Evolutionary conservation across 2,888 invertebrate species (phyloP), one percentile per base, ranked within the genome.

Genomic region (Ectobius pallidus): DNA sequence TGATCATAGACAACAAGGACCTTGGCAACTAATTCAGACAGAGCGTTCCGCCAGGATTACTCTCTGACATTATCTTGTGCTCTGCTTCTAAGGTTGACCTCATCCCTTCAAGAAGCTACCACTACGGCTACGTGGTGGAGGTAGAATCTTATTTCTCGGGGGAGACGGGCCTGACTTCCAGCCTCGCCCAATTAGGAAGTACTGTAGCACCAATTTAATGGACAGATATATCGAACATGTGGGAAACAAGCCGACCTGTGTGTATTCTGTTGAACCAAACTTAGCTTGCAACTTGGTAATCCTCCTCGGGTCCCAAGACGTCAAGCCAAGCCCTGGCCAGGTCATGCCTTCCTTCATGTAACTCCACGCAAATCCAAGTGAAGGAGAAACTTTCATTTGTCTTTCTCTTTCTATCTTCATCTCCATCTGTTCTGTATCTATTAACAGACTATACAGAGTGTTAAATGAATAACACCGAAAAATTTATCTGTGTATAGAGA

Each of bases 181-280:
- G 27, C 65, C 65, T 65, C 46, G n/a, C 65, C 65, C 65, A 65
- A 65, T 65, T 65, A 65, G 65, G 65, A 46, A 65, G 27, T 46
- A 46, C 65, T 46, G 65, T 46, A 65, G 65, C 44, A 18, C 65
- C 65, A 65, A 65, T 65, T 44, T 65, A 65, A 65, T 65, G 65
- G 65, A 65, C 65, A 65, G 65, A 65, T 65, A 65, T 65, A 65
- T 65, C 65, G 65, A 65, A 65, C 65, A 65, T 65, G 65, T 65
- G 65, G 65, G 65, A 65, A 44, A 46, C 65, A 27, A 25, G 22
- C 65, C 44, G 65, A 65, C 65, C 65, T 65, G 65, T 44, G 27
- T n/a, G n/a, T n/a, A n/a, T n/a, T n/a, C n/a, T n/a, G n/a, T 46
- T 46, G 44, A 65, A 30, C 65, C 46, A 65, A 65, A 65, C 65